phyloP scores from a whole-genome alignment of 2,113 vertebrate species.

The Hipposideros armiger region DNA sequence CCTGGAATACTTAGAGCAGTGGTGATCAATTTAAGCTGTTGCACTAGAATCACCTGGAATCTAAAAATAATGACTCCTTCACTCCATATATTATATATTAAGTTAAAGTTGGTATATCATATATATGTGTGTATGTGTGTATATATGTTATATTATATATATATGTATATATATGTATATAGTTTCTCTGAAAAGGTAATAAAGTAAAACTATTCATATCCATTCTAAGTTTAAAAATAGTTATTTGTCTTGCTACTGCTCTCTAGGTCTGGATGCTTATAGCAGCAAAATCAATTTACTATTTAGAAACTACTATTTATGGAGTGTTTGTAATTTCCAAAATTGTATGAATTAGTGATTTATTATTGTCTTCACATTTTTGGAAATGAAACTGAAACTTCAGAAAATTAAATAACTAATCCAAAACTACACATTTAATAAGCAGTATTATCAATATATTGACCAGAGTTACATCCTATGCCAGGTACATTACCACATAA shows the following conservation, averaged over 20 bases:
- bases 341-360: background rate
- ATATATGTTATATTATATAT: too few relatives aligned
- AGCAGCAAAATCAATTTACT: background rate
- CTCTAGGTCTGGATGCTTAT: background rate
- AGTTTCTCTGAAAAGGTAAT: background rate
- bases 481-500: background rate
- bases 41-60: background rate
- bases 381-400: background rate
- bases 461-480: background rate
- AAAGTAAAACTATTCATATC: background rate
- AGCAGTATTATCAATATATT: background rate
- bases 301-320: background rate
- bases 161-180: background rate
- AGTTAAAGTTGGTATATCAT: background rate
- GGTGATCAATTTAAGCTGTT: constrained; percentile 18
- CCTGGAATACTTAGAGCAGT: background rate
- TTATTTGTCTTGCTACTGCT: background rate
- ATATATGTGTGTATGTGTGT: too few relatives aligned
- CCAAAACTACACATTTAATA: background rate
- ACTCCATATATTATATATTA: background rate
- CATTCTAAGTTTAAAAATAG: background rate
- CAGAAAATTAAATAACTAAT: background rate
- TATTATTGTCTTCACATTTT: background rate
- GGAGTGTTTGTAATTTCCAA: background rate
- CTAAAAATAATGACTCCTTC: background rate